phyloP scores from a whole-genome alignment of 2,888 invertebrate genomes.

The Harpagoxenus sublaevis region DNA sequence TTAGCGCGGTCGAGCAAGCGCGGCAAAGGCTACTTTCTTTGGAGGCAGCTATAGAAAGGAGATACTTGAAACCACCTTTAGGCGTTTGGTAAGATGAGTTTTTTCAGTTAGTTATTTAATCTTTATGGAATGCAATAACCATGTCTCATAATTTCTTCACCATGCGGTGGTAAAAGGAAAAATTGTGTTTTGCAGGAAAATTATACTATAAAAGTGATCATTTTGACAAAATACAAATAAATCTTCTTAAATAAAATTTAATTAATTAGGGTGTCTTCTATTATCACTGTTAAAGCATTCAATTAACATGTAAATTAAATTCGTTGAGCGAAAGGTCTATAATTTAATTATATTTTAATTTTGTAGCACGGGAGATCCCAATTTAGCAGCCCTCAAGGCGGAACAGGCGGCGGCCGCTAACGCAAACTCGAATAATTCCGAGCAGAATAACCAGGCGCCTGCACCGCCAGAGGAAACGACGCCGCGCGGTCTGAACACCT shows the following conservation, averaged over 20 bases:
- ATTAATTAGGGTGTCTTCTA: background rate
- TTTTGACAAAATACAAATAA: background rate
- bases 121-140: background rate
- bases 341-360: background rate
- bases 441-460: conserved; percentile 83
- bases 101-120: conserved; percentile 1
- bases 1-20: conserved; percentile 88
- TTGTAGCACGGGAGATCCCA: conserved; percentile 88
- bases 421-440: conserved; percentile 81
- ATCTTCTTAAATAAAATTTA: background rate
- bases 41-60: conserved; percentile 96
- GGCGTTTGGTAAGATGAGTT: conserved; percentile 88
- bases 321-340: background rate
- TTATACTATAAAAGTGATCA: background rate
- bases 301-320: conserved; percentile 14
- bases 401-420: conserved; percentile 84
- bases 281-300: background rate
- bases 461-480: conserved; percentile 88
- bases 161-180: background rate
- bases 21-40: conserved; percentile 92
- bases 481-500: conserved; percentile 93
- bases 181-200: background rate
- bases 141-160: background rate
- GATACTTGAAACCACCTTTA: conserved; percentile 97
- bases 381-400: conserved; percentile 88